Evolutionary conservation across 2,797 vertebrate genomes (phyloP).

Genomic region (Sebastes oblongus): DNA sequence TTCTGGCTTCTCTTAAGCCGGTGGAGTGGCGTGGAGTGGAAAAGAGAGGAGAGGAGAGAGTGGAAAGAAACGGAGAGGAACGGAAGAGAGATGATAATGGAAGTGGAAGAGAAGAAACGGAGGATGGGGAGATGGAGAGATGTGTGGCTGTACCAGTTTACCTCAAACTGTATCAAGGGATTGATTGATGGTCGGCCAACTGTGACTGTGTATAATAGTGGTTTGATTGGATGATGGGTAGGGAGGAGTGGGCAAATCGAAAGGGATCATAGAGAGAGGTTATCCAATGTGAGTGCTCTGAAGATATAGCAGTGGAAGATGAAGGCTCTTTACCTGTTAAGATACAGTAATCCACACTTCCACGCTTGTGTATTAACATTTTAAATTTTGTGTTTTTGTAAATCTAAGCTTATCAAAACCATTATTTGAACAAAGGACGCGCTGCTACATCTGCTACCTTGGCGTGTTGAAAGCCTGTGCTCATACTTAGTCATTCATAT

Average conservation of each 20-base stretch:
- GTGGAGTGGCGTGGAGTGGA: conserved; percentile 49
- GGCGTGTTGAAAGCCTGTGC: conserved; percentile 15
- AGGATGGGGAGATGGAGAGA: not conserved
- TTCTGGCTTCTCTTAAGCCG: conserved; percentile 54
- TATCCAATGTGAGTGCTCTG: not conserved
- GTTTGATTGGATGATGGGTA: conserved; percentile 41
- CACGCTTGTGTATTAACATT: not conserved
- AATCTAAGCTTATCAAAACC: conserved; percentile 13
- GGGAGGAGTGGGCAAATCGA: conserved; percentile 15
- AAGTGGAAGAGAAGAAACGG: not conserved
- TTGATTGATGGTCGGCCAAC: conserved; percentile 53
- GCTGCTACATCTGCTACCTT: conserved; percentile 25
- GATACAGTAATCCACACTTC: not conserved
- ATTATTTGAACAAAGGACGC: not conserved
- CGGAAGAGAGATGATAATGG: conserved; percentile 3
- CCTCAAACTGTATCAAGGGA: not conserved
- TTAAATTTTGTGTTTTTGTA: conserved; percentile 5
- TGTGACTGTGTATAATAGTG: conserved; percentile 24
- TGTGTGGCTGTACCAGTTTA: conserved; percentile 6
- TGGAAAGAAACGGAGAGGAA: conserved; percentile 18
- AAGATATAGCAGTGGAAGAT: not conserved
- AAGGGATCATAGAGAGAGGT: conserved; percentile 29
- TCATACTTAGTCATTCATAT: conserved; percentile 57
- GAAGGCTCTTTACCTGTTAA: not conserved
- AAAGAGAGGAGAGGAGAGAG: conserved; percentile 23